These are phyloP conservation scores for Pogonognathellus flavescens DNA, from an alignment of 1,140 invertebrate genomes.

Conservation along the genomic window DNA sequence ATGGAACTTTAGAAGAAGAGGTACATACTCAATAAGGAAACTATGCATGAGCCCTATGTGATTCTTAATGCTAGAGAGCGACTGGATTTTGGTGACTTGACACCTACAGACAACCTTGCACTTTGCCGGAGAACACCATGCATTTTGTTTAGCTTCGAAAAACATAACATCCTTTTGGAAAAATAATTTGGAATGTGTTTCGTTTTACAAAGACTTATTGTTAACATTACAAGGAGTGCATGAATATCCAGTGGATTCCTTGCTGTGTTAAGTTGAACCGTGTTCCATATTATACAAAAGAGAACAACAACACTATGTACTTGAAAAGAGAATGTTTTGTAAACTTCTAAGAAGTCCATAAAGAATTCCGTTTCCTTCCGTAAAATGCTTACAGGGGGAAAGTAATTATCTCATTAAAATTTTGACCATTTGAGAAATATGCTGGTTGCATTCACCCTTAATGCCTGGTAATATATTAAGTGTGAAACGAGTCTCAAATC, in stretches of 20 bases:
- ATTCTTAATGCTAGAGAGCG: background rate
- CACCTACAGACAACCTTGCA: slow-evolving; percentile 51
- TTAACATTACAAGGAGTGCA: background rate
- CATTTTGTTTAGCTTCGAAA: slow-evolving; percentile 18
- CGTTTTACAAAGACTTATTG: slow-evolving; percentile 18
- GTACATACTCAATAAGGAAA: background rate
- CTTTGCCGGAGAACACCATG: slow-evolving; percentile 34
- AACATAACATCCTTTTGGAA: slow-evolving; percentile 39
- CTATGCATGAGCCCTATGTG: background rate
- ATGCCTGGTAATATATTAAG: slow-evolving; percentile 40
- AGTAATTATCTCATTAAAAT: slow-evolving; percentile 62
- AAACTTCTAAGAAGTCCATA: background rate
- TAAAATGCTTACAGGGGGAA: slow-evolving; percentile 3
- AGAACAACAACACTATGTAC: background rate
- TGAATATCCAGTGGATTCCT: background rate
- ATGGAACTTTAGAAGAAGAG: background rate
- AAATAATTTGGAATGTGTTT: slow-evolving; percentile 26
- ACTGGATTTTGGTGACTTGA: slow-evolving; percentile 55
- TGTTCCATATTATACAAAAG: background rate
- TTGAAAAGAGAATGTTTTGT: background rate
- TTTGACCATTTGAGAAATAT: slow-evolving; percentile 42
- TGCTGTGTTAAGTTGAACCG: too few relatives aligned
- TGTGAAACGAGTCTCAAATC: slow-evolving; percentile 32
- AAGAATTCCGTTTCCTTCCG: background rate
- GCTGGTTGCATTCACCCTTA: slow-evolving; percentile 21